These are phyloP conservation scores for Cephus spinipes DNA, from an alignment of 2,888 invertebrate species.

Conservation along the genomic window DNA sequence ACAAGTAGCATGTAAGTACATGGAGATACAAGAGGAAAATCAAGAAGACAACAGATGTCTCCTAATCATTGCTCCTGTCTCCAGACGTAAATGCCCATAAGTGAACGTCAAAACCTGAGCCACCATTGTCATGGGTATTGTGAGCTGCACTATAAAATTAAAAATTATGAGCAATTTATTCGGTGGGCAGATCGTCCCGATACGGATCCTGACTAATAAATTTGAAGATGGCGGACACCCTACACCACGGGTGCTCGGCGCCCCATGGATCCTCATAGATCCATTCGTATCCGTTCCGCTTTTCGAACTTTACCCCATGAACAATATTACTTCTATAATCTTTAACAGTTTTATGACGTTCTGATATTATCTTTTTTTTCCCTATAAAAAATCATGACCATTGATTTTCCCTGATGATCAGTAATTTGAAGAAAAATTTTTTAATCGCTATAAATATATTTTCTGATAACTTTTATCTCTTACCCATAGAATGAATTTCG, in stretches of 20 bases:
- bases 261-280: constrained; percentile 17
- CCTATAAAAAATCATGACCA: background rate
- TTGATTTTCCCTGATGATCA: background rate
- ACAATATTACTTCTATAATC: constrained; percentile 20
- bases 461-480: background rate
- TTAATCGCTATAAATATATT: background rate
- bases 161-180: constrained; percentile 27
- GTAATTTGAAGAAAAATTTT: background rate
- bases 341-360: constrained; percentile 5
- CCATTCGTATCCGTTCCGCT: constrained; percentile 20
- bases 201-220: constrained; percentile 23
- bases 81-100: background rate
- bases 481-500: background rate
- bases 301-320: constrained; percentile 17
- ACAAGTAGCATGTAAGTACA: background rate
- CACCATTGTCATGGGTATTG: background rate
- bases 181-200: constrained; percentile 24
- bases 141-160: constrained; percentile 21
- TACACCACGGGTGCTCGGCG: constrained; percentile 22
- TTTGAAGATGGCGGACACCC: constrained; percentile 25
- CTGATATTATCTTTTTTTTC: background rate
- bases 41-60: background rate
- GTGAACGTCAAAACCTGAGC: background rate
- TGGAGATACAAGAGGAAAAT: background rate
- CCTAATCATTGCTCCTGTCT: background rate